Evolutionary conservation across 2,797 vertebrate species (phyloP).

Genomic region (Sphenodon punctatus): DNA sequence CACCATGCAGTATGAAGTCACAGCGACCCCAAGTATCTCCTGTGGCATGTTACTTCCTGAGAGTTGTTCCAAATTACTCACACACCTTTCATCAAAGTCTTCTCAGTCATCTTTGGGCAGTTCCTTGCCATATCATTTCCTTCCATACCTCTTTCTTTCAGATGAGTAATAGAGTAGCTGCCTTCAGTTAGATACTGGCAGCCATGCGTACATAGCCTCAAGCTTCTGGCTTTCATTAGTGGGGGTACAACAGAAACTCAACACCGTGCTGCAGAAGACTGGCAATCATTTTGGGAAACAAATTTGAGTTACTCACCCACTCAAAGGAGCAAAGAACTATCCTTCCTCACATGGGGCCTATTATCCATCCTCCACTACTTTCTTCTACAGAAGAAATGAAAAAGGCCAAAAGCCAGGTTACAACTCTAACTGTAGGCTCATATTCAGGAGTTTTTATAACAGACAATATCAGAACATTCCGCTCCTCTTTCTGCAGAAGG

Average conservation of each 20-base stretch:
- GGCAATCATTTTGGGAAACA: neutral
- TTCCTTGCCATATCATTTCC: neutral
- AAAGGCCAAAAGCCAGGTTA: neutral
- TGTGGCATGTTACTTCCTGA: neutral
- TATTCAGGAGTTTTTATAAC: neutral
- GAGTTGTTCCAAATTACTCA: neutral
- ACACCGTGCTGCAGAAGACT: neutral
- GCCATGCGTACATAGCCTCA: neutral
- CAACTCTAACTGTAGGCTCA: neutral
- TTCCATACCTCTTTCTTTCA: neutral
- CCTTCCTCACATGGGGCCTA: neutral
- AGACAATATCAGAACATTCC: neutral
- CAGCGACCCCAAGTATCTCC: neutral
- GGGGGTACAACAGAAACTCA: neutral
- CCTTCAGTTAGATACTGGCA: neutral
- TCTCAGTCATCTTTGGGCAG: neutral
- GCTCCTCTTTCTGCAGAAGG: neutral
- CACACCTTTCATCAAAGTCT: neutral
- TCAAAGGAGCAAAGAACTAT: neutral
- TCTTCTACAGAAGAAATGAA: rapidly evolving
- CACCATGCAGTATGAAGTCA: neutral
- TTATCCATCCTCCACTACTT: neutral
- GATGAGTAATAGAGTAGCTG: neutral
- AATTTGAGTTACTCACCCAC: neutral
- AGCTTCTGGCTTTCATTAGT: neutral